Conservation (phyloP, 2,888 invertebrate species). For the Punctoribates punctum region DNA sequence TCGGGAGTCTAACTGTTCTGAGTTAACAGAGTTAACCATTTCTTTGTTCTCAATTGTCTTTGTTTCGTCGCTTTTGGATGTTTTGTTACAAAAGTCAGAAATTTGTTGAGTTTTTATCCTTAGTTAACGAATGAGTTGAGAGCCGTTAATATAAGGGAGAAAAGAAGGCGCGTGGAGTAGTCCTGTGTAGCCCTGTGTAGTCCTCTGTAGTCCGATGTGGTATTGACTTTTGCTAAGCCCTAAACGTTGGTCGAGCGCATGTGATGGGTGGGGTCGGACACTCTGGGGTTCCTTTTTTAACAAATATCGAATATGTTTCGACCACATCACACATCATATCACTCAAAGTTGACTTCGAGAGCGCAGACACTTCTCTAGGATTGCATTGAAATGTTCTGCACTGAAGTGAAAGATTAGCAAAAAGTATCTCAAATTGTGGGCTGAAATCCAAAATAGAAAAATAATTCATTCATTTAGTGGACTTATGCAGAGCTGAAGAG, state of each 20-base stretch:
- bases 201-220: conserved; percentile 12
- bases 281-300: conserved; percentile 32
- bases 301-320: conserved; percentile 27
- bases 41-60: no score
- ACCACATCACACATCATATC: conserved; percentile 33
- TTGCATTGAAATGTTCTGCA: no score
- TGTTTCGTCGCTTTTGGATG: no score
- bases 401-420: neutral
- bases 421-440: conserved; percentile 19
- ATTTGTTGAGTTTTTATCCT: neutral
- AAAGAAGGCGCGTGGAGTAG: conserved; percentile 38
- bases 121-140: neutral
- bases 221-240: conserved; percentile 31
- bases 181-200: no score
- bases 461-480: conserved; percentile 16
- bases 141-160: conserved; percentile 21
- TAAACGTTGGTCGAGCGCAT: conserved; percentile 33
- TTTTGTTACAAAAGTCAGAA: no score
- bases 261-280: conserved; percentile 37
- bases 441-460: conserved; percentile 19
- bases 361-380: neutral
- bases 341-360: conserved; percentile 18
- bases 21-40: no score
- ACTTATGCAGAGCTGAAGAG: neutral
- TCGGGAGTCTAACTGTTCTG: no score